Evolutionary conservation across 2,797 vertebrate genomes (phyloP), one percentile per base, ranked within the genome.

Genomic region (Neomorphus geoffroyi): DNA sequence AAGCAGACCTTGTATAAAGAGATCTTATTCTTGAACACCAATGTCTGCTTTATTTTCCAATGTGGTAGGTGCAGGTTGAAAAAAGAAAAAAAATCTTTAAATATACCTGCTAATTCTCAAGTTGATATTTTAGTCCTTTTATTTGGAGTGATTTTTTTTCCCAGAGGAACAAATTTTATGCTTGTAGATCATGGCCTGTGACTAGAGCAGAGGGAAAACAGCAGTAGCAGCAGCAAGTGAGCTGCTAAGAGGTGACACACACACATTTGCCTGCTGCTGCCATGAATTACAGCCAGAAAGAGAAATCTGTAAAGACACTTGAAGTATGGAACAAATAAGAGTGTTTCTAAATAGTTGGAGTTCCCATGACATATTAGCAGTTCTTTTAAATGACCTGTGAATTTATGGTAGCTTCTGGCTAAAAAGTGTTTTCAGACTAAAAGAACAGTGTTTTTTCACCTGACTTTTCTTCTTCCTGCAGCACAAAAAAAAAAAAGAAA

Each of bases 381-480:
- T 92, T 92, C 39, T 88, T 94, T 85, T 80, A 95, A 89, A 90
- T 90, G 33, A 66, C 35, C 61, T 92, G 57, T 93, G 75, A 86
- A 80, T 87, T 96, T 92, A 30, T 80, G 51, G 85, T 81, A 78
- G 41, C 61, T 93, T 90, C 75, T 88, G 75, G 57, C 58, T 86
- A 79, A 81, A 78, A 92, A 30, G 39, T 73, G 28, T 74, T 95
- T 89, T 92, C 60, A 57, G 87, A 88, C 32, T 51, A 24, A 46
- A 90, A 79, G 57, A 92, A 50, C 50, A 45, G 22, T 54, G 26
- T 18, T 91, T 93, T 91, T 88, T 86, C 30, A 80, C 72, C 72
- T 80, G 72, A n/a, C 16, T 57, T 66, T 9, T 53, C 21, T 51
- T 51, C n/a, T 85, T 75, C 14, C 28, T 75, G 62, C 15, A 27